Evolutionary conservation across 1,140 invertebrate species (phyloP).

Genomic region (Nomia melanderi): DNA sequence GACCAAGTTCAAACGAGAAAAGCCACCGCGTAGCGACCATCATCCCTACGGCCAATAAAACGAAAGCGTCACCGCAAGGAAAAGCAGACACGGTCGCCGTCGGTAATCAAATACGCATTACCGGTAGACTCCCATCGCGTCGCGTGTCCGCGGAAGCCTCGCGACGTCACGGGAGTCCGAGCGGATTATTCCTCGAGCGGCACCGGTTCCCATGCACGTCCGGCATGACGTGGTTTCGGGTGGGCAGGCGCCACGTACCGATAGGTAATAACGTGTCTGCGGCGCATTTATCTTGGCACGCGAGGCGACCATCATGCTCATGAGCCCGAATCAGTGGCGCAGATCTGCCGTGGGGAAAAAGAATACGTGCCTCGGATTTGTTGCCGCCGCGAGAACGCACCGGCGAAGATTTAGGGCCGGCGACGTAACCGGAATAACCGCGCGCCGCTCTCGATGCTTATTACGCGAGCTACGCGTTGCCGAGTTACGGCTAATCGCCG

Average conservation of each 20-base stretch:
- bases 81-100: conserved; percentile 40
- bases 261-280: conserved; percentile 65
- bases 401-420: conserved; percentile 7
- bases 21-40: no score
- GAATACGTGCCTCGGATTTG: conserved; percentile 39
- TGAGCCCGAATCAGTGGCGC: conserved; percentile 41
- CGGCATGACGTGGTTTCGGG: conserved; percentile 46
- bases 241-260: conserved; percentile 50
- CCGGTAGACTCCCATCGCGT: conserved; percentile 64
- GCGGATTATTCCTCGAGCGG: conserved; percentile 50
- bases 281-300: conserved; percentile 55
- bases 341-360: conserved; percentile 24
- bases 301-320: conserved; percentile 53
- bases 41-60: no score
- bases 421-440: neutral
- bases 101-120: conserved; percentile 80
- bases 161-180: conserved; percentile 1
- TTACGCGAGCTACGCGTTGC: neutral
- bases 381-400: neutral
- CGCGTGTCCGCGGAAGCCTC: conserved; percentile 41
- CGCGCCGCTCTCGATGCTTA: neutral
- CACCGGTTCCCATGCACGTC: conserved; percentile 42
- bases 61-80: no score
- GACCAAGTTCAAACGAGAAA: no score
- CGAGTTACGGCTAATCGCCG: neutral